Evolutionary conservation across 2,797 vertebrate genomes (phyloP).

Genomic region (Enteromius argenteus): DNA sequence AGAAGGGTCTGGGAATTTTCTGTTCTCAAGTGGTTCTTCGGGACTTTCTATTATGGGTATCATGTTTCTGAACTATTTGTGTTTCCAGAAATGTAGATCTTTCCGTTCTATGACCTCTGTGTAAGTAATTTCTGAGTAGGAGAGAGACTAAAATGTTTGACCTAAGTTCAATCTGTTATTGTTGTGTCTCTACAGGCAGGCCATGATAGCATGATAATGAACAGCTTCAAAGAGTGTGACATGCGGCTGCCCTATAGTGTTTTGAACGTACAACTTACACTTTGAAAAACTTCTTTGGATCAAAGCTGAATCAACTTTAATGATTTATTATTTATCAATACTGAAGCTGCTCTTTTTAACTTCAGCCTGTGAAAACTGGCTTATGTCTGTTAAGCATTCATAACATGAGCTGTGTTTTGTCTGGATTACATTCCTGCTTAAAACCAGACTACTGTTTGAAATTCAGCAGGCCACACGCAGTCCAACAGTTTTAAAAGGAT

Average conservation of each 20-base stretch:
- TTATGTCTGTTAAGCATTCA: neutral
- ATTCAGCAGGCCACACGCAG: neutral
- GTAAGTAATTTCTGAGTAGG: neutral
- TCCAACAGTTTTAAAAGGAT: neutral
- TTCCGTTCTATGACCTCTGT: slow-evolving; percentile 12
- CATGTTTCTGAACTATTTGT: slow-evolving; percentile 28
- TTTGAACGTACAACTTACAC: neutral
- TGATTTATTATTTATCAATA: slow-evolving; percentile 2
- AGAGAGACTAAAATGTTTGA: neutral
- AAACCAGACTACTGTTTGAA: slow-evolving; percentile 17
- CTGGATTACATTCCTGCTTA: slow-evolving; percentile 10
- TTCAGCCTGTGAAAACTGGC: neutral
- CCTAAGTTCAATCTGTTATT: slow-evolving; percentile 9
- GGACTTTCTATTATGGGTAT: slow-evolving; percentile 26
- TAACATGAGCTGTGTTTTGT: slow-evolving; percentile 19
- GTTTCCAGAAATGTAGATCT: slow-evolving; percentile 33
- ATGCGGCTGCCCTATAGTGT: neutral
- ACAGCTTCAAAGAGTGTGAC: neutral
- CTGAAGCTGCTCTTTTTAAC: neutral
- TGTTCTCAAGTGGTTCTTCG: neutral
- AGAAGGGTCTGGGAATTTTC: slow-evolving; percentile 26
- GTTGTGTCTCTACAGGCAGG: slow-evolving; percentile 17
- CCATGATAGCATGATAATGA: neutral
- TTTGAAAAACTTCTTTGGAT: neutral
- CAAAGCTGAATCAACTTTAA: neutral